A percentile compares a stretch with the other conserved stretches of the same genome.
phyloP scores from a whole-genome alignment of 2,888 invertebrate genomes.

The Drosophila niveifrons region DNA sequence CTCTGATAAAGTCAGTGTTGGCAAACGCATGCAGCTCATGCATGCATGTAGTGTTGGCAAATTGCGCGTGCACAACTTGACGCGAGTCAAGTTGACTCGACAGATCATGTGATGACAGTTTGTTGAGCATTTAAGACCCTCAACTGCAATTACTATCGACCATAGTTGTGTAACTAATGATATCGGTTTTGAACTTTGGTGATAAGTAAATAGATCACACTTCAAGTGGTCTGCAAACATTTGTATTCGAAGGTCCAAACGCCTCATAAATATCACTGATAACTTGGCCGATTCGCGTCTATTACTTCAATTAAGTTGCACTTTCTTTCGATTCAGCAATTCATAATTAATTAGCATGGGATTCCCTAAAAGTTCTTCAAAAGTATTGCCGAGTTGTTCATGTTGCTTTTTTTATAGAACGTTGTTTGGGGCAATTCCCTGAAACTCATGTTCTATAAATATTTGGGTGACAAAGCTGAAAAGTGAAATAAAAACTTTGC shows the following conservation, averaged over 20 bases:
- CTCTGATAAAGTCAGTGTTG: constrained; percentile 44
- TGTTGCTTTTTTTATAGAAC: background rate
- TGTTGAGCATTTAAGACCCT: constrained; percentile 22
- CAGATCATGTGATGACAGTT: constrained; percentile 40
- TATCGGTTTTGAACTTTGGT: constrained; percentile 29
- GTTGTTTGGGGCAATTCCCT: constrained; percentile 26
- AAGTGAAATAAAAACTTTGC: background rate
- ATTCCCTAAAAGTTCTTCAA: background rate
- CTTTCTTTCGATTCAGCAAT: background rate
- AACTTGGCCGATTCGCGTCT: background rate
- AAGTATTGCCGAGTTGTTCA: background rate
- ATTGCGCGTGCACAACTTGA: constrained; percentile 20
- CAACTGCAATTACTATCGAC: constrained; percentile 35
- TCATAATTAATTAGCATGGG: background rate
- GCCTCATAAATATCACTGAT: constrained; percentile 19
- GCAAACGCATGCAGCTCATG: background rate
- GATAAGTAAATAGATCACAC: constrained; percentile 29
- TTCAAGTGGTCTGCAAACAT: constrained; percentile 45
- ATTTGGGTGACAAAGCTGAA: background rate
- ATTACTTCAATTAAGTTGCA: background rate
- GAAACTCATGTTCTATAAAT: background rate
- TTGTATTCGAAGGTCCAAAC: constrained; percentile 4
- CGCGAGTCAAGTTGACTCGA: background rate
- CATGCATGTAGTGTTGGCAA: constrained; percentile 22
- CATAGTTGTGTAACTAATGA: constrained; percentile 28